These are phyloP conservation scores for Diabrotica balteata DNA, from an alignment of 2,888 invertebrate genomes.

Conservation along the genomic window DNA sequence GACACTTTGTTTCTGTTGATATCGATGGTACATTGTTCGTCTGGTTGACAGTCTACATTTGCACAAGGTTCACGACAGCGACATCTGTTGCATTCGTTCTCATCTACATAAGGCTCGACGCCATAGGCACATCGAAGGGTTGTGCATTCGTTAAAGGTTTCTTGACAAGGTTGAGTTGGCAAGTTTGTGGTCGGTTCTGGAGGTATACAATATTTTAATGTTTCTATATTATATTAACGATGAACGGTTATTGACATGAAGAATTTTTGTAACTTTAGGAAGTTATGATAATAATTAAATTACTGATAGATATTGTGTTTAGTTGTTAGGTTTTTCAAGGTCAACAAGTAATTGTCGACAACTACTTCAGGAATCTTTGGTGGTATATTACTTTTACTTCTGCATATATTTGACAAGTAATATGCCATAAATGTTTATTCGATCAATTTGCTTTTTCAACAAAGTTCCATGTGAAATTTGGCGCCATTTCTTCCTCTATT, in stretches of 20 bases:
- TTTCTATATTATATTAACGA: background rate
- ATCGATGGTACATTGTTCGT: conserved; percentile 74
- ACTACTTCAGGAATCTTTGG: too few relatives aligned
- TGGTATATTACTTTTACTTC: too few relatives aligned
- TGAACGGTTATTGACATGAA: background rate
- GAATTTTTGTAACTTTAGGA: background rate
- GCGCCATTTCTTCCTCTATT: too few relatives aligned
- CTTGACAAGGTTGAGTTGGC: conserved; percentile 62
- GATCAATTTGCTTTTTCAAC: too few relatives aligned
- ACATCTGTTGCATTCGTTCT: conserved; percentile 74
- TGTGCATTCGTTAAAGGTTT: conserved; percentile 68
- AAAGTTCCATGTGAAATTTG: too few relatives aligned
- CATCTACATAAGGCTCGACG: conserved; percentile 67
- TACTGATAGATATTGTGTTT: background rate
- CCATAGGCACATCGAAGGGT: conserved; percentile 76
- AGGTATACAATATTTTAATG: background rate
- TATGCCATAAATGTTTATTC: too few relatives aligned
- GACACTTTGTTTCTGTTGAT: conserved; percentile 59
- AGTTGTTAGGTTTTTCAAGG: too few relatives aligned
- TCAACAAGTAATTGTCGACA: too few relatives aligned
- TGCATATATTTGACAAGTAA: too few relatives aligned
- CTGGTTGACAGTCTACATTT: conserved; percentile 66
- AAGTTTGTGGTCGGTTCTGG: conserved; percentile 44
- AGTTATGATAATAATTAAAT: background rate
- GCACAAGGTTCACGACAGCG: conserved; percentile 79